Evolutionary conservation across 2,888 invertebrate genomes (phyloP), one percentile per base, ranked within the genome.

Genomic region (Polydrusus tereticollis): DNA sequence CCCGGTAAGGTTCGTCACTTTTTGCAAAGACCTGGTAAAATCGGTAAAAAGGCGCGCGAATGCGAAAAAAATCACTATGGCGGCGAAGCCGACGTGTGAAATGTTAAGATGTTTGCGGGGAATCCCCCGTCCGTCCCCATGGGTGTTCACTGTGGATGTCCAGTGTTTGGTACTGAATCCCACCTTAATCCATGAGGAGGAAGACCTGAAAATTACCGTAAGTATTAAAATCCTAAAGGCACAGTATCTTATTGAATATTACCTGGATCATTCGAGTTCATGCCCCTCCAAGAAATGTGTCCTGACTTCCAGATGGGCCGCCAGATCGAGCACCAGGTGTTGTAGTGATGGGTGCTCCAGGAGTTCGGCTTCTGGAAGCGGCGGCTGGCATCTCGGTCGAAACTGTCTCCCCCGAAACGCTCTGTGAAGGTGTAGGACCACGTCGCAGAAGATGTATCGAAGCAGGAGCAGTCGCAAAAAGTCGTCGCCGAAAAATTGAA

Each of bases 401-500:
- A 93, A 94, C 81, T 93, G 92, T n/a, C 94, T 91, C 73, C 94
- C 92, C 82, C 95, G 90, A 85, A 92, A 93, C 70, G 93, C 92
- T 76, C 96, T 91, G 87, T 98, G 98, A 82, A 96, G 89, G 78
- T 95, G 92, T 77, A 98, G 87, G 59, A 95, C 93, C 80, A 95
- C 93, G 87, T 95, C 94, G 88, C 97, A 98, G 89, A 98, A 98
- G 77, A 97, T 92, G 87, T 94, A 98, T 75, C 98, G 92, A 77
- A 97, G 88, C 76, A 97, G 89, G 74, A 97, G 87, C 73, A 97
- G 89, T 73, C 98, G 92, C 77, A 98, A 89, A 87, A 97, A 98
- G 83, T 98, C 97, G 86, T 98, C 98, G 45, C 96, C 95, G 87
- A 97, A 94, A 87, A 97, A 97, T 86, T 95, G 93, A 77, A 96